phyloP scores from a whole-genome alignment of 1,140 invertebrate species.

The Phortica variegata region DNA sequence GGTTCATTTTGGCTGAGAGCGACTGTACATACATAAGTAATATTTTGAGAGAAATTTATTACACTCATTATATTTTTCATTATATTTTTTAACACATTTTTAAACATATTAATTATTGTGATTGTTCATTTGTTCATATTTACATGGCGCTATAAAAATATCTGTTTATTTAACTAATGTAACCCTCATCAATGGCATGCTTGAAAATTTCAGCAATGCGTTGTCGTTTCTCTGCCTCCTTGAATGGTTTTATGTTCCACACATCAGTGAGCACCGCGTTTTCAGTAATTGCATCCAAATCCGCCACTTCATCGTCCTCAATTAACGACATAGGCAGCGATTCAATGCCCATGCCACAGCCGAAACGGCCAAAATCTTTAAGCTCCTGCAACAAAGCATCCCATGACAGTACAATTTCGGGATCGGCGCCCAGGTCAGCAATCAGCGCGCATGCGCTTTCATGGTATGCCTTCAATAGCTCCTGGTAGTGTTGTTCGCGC shows the following conservation, averaged over 20 bases:
- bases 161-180: conserved; percentile 59
- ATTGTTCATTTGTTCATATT: too few species aligned
- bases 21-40: too few species aligned
- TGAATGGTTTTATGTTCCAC: conserved; percentile 61
- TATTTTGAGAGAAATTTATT: too few species aligned
- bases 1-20: too few species aligned
- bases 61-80: too few species aligned
- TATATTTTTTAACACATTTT: too few species aligned
- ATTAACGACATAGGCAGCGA: conserved; percentile 64
- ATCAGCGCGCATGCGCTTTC: conserved; percentile 61
- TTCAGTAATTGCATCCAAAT: conserved; percentile 63
- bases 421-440: conserved; percentile 63
- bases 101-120: too few species aligned
- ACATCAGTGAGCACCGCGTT: conserved; percentile 60
- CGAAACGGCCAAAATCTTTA: conserved; percentile 65
- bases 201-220: conserved; percentile 65
- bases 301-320: conserved; percentile 63
- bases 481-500: conserved; percentile 61
- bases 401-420: conserved; percentile 62
- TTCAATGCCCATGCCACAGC: conserved; percentile 65
- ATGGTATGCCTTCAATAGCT: conserved; percentile 63
- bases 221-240: conserved; percentile 59
- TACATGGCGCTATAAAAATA: too few species aligned
- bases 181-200: conserved; percentile 65
- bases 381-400: conserved; percentile 60